Conservation (phyloP, 2,113 vertebrate genomes). For the Arenaria interpres region DNA sequence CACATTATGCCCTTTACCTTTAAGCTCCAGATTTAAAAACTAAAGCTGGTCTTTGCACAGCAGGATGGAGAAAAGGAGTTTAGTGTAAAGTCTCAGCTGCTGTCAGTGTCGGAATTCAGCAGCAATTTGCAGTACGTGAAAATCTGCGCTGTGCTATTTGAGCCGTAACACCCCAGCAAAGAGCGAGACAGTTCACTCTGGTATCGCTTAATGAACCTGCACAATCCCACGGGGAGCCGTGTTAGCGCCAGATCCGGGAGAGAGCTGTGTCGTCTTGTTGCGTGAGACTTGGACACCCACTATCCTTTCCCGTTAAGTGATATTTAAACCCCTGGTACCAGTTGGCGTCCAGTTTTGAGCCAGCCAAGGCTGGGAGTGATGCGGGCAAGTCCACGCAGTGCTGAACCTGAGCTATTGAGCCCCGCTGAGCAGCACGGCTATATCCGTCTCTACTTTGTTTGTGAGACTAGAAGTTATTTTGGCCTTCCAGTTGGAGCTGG, state of each 20-base stretch:
- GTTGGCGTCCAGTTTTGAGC: neutral
- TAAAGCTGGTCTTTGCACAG: conserved; percentile 20
- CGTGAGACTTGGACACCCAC: neutral
- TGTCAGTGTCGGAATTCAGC: neutral
- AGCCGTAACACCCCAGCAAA: neutral
- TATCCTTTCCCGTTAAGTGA: neutral
- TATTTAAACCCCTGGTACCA: neutral
- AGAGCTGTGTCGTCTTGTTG: neutral
- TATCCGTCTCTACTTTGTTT: neutral
- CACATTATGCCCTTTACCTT: neutral
- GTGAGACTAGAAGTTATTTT: conserved; percentile 11
- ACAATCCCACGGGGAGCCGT: fast-evolving
- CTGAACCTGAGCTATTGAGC: neutral
- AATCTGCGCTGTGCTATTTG: neutral
- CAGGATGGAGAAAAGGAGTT: neutral
- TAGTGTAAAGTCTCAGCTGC: neutral
- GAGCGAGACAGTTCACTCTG: neutral
- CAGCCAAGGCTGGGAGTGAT: neutral
- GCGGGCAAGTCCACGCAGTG: fast-evolving
- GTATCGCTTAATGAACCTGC: neutral
- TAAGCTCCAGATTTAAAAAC: neutral
- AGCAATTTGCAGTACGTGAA: neutral
- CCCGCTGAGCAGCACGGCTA: fast-evolving
- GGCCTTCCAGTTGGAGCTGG: neutral
- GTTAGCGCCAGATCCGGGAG: neutral